A percentile compares a stretch with the other conserved stretches of the same genome.
Evolutionary conservation across 2,888 invertebrate genomes (phyloP).

Genomic region (Pristionchus arcanus): DNA sequence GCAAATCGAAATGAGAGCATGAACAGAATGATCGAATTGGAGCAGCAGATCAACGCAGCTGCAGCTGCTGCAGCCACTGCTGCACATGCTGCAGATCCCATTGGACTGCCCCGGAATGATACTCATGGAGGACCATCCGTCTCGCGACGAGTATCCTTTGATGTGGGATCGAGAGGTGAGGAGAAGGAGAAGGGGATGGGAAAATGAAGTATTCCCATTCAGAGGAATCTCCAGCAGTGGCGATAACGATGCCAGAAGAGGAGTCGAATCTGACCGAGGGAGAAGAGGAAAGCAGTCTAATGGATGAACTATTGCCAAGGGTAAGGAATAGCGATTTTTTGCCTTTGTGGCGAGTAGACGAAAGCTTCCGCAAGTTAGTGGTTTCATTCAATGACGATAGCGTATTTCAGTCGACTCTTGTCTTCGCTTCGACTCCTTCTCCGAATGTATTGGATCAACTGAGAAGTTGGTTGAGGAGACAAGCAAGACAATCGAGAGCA

Average conservation of each 20-base stretch:
- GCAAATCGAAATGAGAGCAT: slow-evolving; percentile 42
- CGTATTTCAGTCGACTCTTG: slow-evolving; percentile 16
- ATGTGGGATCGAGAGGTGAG: slow-evolving; percentile 23
- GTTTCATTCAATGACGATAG: not conserved
- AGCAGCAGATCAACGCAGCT: slow-evolving; percentile 32
- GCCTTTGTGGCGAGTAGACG: not conserved
- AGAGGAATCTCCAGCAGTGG: slow-evolving; percentile 9
- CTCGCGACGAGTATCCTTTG: not conserved
- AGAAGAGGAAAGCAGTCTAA: slow-evolving; percentile 13
- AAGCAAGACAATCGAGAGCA: slow-evolving; percentile 18
- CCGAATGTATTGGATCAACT: slow-evolving; percentile 29
- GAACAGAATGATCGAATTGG: slow-evolving; percentile 51
- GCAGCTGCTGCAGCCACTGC: not conserved
- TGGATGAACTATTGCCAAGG: slow-evolving; percentile 42
- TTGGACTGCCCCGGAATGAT: not conserved
- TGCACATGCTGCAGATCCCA: not conserved
- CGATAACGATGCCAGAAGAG: not conserved
- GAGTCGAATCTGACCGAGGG: not conserved
- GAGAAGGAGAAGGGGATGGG: not conserved
- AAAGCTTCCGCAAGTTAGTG: no score
- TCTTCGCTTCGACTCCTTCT: slow-evolving; percentile 49
- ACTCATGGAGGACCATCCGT: not conserved
- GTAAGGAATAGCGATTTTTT: not conserved
- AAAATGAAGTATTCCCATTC: not conserved
- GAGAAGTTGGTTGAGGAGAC: slow-evolving; percentile 12